Evolutionary conservation across 2,797 vertebrate genomes (phyloP), one percentile per base, ranked within the genome.

Genomic region (Champsocephalus gunnari): DNA sequence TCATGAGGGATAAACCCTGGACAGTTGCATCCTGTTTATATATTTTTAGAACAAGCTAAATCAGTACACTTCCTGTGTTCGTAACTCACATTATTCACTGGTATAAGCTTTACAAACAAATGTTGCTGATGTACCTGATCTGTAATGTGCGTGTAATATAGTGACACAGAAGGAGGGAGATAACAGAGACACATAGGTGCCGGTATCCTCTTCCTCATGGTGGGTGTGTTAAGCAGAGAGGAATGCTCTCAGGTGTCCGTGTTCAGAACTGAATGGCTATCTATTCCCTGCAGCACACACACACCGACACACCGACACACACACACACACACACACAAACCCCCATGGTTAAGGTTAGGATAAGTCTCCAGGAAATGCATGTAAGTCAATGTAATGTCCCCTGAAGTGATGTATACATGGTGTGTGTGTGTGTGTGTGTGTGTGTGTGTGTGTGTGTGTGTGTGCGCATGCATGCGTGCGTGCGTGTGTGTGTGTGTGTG

Each of bases 221-320:
- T 76, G 84, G 81, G 80, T 86, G 88, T 77, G 82, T 86, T 82
- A 71, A 75, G 72, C 51, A 65, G 72, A 9, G 41, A 87, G 85
- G 83, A 88, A 91, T 86, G 89, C 66, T 88, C 90, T 92, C 88
- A 84, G 84, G 86, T 92, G 87, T 91, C 89, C 55, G 41, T 48
- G 49, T 44, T 67, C 45, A 50, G 63, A 81, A 82, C 21, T 75
- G 58, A 83, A 83, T 79, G 69, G 73, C 62, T 71, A 54, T 86
- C 71, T 75, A 73, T 79, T 78, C 77, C 69, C 56, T 47, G 19
- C 41, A 55, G 34, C 14, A 3, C 45, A 17, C 50, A 49, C 44
- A 53, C 59, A 55, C 19, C 19, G 19, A 54, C 21, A 17, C 50
- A 53, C 58, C 19, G 19, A 61, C 71, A 55, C 51, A 61, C 32